A percentile compares a stretch with the other conserved stretches of the same genome.
Evolutionary conservation across 1,140 invertebrate species (phyloP).

Genomic region (Fopius arisanus): DNA sequence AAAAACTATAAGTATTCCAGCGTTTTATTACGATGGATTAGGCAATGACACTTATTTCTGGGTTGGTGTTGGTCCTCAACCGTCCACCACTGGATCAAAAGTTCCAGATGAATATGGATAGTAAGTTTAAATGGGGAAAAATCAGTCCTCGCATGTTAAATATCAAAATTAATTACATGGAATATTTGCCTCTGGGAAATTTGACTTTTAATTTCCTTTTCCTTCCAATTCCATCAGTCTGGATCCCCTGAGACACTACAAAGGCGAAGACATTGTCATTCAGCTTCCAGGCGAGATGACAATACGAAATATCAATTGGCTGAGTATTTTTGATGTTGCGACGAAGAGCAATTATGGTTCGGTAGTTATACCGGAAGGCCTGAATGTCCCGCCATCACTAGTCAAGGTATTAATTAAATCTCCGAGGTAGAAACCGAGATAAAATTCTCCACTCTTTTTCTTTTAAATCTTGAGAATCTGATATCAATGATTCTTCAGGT

Average conservation of each 20-base stretch:
- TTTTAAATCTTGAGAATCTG: too few species aligned
- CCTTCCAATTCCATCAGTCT: conserved; percentile 64
- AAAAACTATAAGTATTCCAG: conserved; percentile 79
- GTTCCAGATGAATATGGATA: conserved; percentile 93
- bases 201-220: background rate
- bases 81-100: conserved; percentile 79
- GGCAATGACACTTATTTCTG: conserved; percentile 85
- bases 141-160: background rate
- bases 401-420: conserved; percentile 67
- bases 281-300: conserved; percentile 84
- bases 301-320: conserved; percentile 86
- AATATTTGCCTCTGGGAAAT: background rate
- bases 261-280: conserved; percentile 77
- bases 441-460: too few species aligned
- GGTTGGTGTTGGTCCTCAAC: conserved; percentile 87
- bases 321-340: conserved; percentile 80
- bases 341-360: conserved; percentile 78
- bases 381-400: conserved; percentile 87
- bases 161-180: background rate
- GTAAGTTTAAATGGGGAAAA: conserved; percentile 69
- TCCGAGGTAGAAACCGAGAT: too few species aligned
- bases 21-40: conserved; percentile 80
- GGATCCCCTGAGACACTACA: conserved; percentile 75
- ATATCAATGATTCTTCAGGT: conserved; percentile 45
- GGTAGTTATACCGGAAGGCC: conserved; percentile 78